Evolutionary conservation across 2,888 invertebrate species (phyloP), one percentile per base, ranked within the genome.

Genomic region (Himalopsyche tibetana): DNA sequence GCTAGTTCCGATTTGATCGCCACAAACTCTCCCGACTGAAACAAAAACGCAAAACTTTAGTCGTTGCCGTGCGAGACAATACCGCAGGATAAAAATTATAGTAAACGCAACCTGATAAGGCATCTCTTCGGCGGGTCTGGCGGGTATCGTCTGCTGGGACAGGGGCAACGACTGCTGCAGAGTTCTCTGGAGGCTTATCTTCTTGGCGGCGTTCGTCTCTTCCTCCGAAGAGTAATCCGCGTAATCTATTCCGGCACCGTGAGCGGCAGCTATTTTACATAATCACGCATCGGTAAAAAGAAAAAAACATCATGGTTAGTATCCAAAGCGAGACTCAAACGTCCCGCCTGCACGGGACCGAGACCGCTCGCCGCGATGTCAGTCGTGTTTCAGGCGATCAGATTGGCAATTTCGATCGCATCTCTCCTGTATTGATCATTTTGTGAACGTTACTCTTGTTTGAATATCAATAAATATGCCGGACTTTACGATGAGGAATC

Each of bases 21-120:
- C 88, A 98, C 96, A 93, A 98, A 98, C 90, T 97, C 97, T 79
- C 98, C 98, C 88, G 96, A 95, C 98, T 98, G 92, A 84, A 94
- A 94, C 90, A 89, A 90, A 82, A 88, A 56, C 9, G 19, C 15
- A 6, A 88, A 82, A 85, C 80, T 36, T 55, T 42, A 87, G 74
- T 56, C 11, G 80, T n/a, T 83, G 28, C 19, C 4, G 15, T 28
- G 5, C 15, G 15, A 3, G 15, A 15, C 51, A 5, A 51, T 51
- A 28, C 4, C 8, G 28, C 63, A 63, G 4, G 4, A 19, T 4
- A n/a, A 63, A 82, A 56, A 82, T 82, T 28, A 82, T 55, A 55
- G 82, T 19, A 63, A 45, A 80, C 19, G 6, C 51, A 91, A 94
- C 94, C 93, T 94, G 94, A 91, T 94, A 94, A 17, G 94, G 94